A percentile compares a stretch with the other conserved stretches of the same genome.
phyloP scores from a whole-genome alignment of 2,888 invertebrate species.

The Azorinus chamasolen region DNA sequence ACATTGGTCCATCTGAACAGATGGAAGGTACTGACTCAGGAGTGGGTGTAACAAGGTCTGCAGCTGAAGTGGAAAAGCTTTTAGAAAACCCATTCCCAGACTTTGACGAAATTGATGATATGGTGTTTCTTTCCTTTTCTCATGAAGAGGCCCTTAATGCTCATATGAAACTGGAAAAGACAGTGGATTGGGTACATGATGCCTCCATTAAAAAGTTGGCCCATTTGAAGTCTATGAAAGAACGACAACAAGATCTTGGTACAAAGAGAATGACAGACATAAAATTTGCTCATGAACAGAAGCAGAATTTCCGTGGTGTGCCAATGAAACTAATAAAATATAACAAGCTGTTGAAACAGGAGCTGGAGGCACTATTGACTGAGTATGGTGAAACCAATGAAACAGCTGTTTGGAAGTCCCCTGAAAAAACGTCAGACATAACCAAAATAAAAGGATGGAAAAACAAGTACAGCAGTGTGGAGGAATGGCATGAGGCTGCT shows the following conservation, averaged over 20 bases:
- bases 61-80: neutral
- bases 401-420: conserved; percentile 17
- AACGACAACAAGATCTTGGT: conserved; percentile 49
- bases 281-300: conserved; percentile 60
- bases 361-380: conserved; percentile 58
- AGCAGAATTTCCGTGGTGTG: conserved; percentile 76
- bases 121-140: conserved; percentile 80
- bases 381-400: neutral
- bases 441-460: conserved; percentile 83
- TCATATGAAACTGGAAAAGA: conserved; percentile 77
- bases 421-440: conserved; percentile 77
- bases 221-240: conserved; percentile 58
- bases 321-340: conserved; percentile 79
- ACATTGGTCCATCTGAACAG: conserved; percentile 6
- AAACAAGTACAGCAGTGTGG: conserved; percentile 68
- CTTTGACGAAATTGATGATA: conserved; percentile 81
- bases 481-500: conserved; percentile 53
- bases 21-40: conserved; percentile 3
- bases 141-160: conserved; percentile 75
- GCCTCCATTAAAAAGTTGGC: conserved; percentile 40
- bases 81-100: conserved; percentile 70
- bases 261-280: conserved; percentile 61
- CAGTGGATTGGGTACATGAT: conserved; percentile 57
- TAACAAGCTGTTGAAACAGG: conserved; percentile 71
- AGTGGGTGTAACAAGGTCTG: neutral